Percentiles rank a stretch among this genome's conserved stretches.
These are phyloP conservation scores for Thymelicus acteon DNA, from an alignment of 2,888 invertebrate genomes.

Conservation along the genomic window DNA sequence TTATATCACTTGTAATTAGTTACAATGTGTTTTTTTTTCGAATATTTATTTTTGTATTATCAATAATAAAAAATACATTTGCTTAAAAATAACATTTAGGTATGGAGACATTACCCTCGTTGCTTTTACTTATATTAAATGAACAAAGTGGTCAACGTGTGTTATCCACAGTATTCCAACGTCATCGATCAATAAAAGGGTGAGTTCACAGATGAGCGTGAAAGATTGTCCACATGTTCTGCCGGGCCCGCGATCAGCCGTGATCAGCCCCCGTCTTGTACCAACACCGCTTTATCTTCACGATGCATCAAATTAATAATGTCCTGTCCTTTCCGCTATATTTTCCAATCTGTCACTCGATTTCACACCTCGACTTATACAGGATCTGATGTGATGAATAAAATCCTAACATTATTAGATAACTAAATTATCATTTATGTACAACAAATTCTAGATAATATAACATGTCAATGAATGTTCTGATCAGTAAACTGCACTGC, in stretches of 20 bases:
- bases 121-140: too few relatives aligned
- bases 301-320: conserved; percentile 73
- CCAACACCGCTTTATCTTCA: conserved; percentile 69
- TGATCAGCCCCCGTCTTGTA: conserved; percentile 50
- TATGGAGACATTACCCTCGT: too few relatives aligned
- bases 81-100: too few relatives aligned
- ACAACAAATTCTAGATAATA: too few relatives aligned
- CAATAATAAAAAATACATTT: too few relatives aligned
- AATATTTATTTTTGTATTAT: too few relatives aligned
- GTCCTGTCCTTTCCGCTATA: conserved; percentile 72
- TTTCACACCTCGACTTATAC: conserved; percentile 45
- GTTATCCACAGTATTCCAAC: conserved; percentile 58
- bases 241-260: conserved; percentile 62
- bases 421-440: not conserved
- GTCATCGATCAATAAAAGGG: conserved; percentile 76
- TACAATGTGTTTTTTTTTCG: too few relatives aligned
- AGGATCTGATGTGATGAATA: not conserved
- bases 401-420: not conserved
- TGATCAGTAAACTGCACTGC: not conserved
- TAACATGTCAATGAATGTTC: not conserved
- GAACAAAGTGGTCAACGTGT: conserved; percentile 5
- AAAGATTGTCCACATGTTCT: conserved; percentile 85
- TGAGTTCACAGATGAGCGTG: conserved; percentile 83
- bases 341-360: conserved; percentile 69
- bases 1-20: too few relatives aligned